Evolutionary conservation across 1,140 invertebrate species (phyloP).

Genomic region (Lordiphosa collinella): DNA sequence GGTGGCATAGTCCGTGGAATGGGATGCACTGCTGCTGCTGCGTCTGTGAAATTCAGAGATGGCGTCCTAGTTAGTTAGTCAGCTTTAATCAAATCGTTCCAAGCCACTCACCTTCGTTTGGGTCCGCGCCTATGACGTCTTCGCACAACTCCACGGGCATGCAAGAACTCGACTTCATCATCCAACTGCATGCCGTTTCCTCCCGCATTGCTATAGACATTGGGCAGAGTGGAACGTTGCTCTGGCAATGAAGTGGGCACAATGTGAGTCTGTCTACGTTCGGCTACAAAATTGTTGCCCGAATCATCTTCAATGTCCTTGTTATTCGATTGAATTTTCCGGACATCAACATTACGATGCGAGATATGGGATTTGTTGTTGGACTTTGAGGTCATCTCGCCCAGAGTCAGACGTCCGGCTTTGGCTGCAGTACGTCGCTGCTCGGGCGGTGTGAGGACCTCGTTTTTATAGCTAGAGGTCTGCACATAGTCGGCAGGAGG

Average conservation of each 20-base stretch:
- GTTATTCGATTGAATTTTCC: constrained; percentile 79
- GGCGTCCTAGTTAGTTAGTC: not conserved
- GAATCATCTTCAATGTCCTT: constrained; percentile 78
- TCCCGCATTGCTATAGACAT: constrained; percentile 77
- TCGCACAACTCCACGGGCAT: constrained; percentile 53
- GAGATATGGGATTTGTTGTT: constrained; percentile 47
- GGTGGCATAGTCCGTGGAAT: constrained; percentile 42
- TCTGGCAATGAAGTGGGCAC: constrained; percentile 70
- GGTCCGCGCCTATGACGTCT: constrained; percentile 68
- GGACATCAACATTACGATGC: constrained; percentile 70
- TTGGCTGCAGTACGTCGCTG: constrained; percentile 7
- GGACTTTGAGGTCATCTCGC: constrained; percentile 15
- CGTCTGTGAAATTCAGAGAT: not conserved
- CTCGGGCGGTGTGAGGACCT: constrained; percentile 37
- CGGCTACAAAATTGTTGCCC: constrained; percentile 74
- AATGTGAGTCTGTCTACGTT: constrained; percentile 53
- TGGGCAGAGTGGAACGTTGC: constrained; percentile 69
- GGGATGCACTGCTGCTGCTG: constrained; percentile 23
- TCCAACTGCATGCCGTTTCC: constrained; percentile 73
- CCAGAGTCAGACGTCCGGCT: constrained; percentile 6
- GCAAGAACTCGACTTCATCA: constrained; percentile 73
- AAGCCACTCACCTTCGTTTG: constrained; percentile 56
- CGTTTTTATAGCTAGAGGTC: constrained; percentile 62
- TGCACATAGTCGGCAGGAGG: constrained; percentile 46
- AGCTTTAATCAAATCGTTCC: not conserved